phyloP scores from a whole-genome alignment of 2,113 vertebrate genomes.

The Scalopus aquaticus region DNA sequence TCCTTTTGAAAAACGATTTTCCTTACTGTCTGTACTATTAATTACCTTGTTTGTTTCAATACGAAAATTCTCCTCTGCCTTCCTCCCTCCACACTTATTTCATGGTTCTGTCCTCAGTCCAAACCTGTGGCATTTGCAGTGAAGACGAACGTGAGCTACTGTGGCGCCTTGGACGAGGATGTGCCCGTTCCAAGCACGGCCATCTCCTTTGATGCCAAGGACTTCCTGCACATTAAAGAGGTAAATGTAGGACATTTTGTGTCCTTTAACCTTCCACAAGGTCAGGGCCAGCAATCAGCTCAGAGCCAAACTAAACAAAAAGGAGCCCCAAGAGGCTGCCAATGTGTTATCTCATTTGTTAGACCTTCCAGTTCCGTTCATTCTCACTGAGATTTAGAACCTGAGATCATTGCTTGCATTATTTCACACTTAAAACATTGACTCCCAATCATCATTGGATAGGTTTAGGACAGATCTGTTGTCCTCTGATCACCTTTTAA shows the following conservation, averaged over 20 bases:
- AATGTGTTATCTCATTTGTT: neutral
- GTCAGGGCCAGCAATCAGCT: neutral
- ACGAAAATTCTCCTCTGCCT: constrained; percentile 5
- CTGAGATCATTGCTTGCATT: neutral
- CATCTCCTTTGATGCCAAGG: constrained; percentile 98
- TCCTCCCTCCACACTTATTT: neutral
- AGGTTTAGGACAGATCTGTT: neutral
- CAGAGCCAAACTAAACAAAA: neutral
- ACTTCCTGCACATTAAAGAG: constrained; percentile 99
- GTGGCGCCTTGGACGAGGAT: constrained; percentile 96
- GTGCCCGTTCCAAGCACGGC: constrained; percentile 96
- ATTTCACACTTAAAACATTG: accelerated
- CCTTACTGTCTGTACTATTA: neutral
- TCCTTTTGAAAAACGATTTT: constrained; percentile 36
- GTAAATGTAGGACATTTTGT: constrained; percentile 80
- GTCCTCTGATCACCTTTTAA: neutral
- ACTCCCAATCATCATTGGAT: neutral
- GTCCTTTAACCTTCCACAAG: neutral
- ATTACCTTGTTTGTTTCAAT: neutral
- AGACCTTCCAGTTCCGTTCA: neutral
- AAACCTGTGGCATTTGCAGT: constrained; percentile 98
- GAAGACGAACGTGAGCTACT: constrained; percentile 98
- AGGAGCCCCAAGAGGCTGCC: neutral
- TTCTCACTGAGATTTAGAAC: neutral
- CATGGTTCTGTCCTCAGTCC: constrained; percentile 84